A percentile compares a stretch with the other conserved stretches of the same genome.
These are phyloP conservation scores for Nyctereutes procyonoides DNA, from an alignment of 2,113 vertebrate species.

Conservation along the genomic window DNA sequence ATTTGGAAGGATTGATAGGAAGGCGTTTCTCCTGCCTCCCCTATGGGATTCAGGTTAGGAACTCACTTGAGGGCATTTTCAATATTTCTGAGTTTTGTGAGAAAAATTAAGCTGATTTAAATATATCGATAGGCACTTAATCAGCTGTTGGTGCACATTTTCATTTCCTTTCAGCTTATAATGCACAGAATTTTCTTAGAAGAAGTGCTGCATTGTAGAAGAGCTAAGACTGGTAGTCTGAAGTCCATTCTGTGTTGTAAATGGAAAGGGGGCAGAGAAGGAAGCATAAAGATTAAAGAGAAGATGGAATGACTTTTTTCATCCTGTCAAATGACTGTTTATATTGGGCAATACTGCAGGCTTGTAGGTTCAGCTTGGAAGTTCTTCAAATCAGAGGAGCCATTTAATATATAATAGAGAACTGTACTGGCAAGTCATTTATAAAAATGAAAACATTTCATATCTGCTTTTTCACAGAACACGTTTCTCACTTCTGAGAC, in stretches of 20 bases:
- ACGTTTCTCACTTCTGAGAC: constrained; percentile 26
- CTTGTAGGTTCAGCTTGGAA: constrained; percentile 66
- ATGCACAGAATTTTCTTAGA: not conserved
- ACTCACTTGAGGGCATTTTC: not conserved
- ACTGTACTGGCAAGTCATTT: constrained; percentile 61
- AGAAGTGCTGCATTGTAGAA: not conserved
- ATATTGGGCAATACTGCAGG: constrained; percentile 54
- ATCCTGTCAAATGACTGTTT: constrained; percentile 64
- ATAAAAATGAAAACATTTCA: constrained; percentile 69
- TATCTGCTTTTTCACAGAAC: constrained; percentile 51
- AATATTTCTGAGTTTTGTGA: not conserved
- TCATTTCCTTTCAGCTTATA: constrained; percentile 50
- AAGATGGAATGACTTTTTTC: constrained; percentile 67
- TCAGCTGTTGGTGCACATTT: constrained; percentile 29
- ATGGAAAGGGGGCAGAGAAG: constrained; percentile 43
- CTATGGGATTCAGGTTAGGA: constrained; percentile 3
- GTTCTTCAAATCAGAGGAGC: constrained; percentile 63
- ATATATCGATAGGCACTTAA: constrained; percentile 20
- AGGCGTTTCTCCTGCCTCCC: not conserved
- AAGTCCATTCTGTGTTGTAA: constrained; percentile 38
- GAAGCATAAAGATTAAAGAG: constrained; percentile 63
- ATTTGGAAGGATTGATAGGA: constrained; percentile 44
- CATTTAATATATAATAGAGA: constrained; percentile 60
- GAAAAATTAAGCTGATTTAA: constrained; percentile 45
- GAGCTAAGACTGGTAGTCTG: not conserved